Evolutionary conservation across 2,888 invertebrate genomes (phyloP), one percentile per base, ranked within the genome.

Genomic region (Torymus auratus): DNA sequence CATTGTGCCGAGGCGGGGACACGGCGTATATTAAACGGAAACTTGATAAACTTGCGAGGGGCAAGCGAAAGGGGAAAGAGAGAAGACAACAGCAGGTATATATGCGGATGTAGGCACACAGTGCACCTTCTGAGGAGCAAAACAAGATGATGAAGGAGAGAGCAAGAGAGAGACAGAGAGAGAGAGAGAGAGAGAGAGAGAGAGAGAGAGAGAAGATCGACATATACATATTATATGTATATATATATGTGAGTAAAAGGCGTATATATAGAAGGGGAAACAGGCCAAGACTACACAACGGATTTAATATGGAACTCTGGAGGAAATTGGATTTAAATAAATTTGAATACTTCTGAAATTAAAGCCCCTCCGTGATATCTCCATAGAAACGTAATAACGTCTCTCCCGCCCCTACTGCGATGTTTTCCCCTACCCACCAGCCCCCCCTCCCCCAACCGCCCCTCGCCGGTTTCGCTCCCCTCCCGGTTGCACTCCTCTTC

Each of bases 291-390:
- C 86, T 87, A 88, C 86, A 88, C 86, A 88, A 86, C 86, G 86
- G 87, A 88, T 87, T 87, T 87, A 88, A 87, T 88, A 88, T 86
- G 86, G 87, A 87, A 87, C 86, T 86, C 86, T 85, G 64, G 76
- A 86, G 87, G 87, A 88, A 88, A 88, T 88, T 88, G 88, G 88
- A 88, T 88, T 88, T 89, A 88, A 90, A 89, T 87, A 88, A 88
- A 89, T 88, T 88, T 88, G 89, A 90, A 90, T 89, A 88, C 88
- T 88, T 88, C 86, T 89, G 88, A 90, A 90, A 90, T 89, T 88
- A 89, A 88, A 89, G 87, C 88, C 88, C 87, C 87, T 87, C 86
- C 86, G 56, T 86, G 86, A 88, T 86, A 87, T 87, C 87, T 86
- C 87, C 88, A 89, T 88, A 87, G 86, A 87, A 89, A 88, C 88